Base-by-base conservation (phyloP, 2,797 vertebrate species). In the Hapalemur alaotrensis region DNA sequence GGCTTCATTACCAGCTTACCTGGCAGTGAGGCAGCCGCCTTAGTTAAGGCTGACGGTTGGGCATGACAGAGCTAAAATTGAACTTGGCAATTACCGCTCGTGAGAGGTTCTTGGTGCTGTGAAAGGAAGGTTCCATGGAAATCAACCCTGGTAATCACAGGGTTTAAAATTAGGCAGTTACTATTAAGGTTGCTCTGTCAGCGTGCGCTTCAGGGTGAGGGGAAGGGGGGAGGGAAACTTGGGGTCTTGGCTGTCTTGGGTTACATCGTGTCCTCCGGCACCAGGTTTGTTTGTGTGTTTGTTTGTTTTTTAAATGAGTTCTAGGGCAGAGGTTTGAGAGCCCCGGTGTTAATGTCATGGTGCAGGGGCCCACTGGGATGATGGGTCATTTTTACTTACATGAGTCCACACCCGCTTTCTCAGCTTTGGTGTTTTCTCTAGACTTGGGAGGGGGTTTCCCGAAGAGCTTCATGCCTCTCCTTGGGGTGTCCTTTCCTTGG, bases 81-180 rank as follows among this genome's bases (percentile, higher is more conserved):
- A 98, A 98, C 98, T 98, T 98, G 98, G 98, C 98, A 99, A 98
- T 99, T 99, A 99, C 98, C 32, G 57, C 97, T 98, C 95, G 63
- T 95, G 98, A 98, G 97, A 12, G 54, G 91, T 65, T 81, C 91
- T 97, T 8, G 75, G 80, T 28, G 91, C 98, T 96, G 98, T 98
- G 98, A 98, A 98, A 98, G 93, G 98, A 98, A 98, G 98, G 98
- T 98, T 98, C 98, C 98, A 82, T 98, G 98, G 98, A 98, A 98
- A 98, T 99, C 98, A 98, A 97, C 98, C 98, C 98, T 98, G 98
- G 98, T 99, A 99, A 99, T 99, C 98, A 99, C 72, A 98, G 98
- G 98, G 98, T 98, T 98, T 99, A 98, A 99, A 98, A 99, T 98
- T 98, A 98, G 98, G 98, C 98, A 97, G 97, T 98, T 98, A 98